These are phyloP conservation scores for Phlogophora meticulosa DNA, from an alignment of 2,888 invertebrate species.

Conservation along the genomic window DNA sequence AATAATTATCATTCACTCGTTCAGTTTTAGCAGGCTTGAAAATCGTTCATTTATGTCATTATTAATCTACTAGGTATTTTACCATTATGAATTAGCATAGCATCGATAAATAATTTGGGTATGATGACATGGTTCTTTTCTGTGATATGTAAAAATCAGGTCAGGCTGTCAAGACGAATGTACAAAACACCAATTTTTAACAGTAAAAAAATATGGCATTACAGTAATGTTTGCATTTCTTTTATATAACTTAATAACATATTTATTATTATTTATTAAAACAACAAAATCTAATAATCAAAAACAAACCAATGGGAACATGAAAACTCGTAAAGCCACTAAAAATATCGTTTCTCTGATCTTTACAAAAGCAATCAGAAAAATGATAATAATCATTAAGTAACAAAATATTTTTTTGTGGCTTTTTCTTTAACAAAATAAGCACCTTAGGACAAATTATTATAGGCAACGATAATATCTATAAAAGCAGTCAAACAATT, in stretches of 20 bases:
- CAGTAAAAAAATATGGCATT: slow-evolving; percentile 2
- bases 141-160: slow-evolving; percentile 64
- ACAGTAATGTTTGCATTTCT: not conserved
- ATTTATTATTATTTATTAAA: slow-evolving; percentile 18
- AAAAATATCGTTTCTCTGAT: slow-evolving; percentile 15
- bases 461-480: slow-evolving; percentile 27
- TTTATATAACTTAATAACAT: slow-evolving; percentile 21
- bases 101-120: slow-evolving; percentile 29
- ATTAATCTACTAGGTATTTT: slow-evolving; percentile 6
- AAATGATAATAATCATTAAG: not conserved
- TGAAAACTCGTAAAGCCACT: slow-evolving; percentile 29
- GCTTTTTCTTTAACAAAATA: slow-evolving; percentile 51
- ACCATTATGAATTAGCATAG: slow-evolving; percentile 17
- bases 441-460: slow-evolving; percentile 57
- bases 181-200: slow-evolving; percentile 17
- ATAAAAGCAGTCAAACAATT: too few relatives aligned
- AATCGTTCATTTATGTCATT: slow-evolving; percentile 1
- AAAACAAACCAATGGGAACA: slow-evolving; percentile 33
- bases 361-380: not conserved
- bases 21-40: slow-evolving; percentile 15
- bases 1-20: slow-evolving; percentile 32
- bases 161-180: slow-evolving; percentile 32
- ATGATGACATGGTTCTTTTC: slow-evolving; percentile 44
- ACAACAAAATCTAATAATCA: slow-evolving; percentile 26
- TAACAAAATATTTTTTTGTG: slow-evolving; percentile 22